phyloP scores from a whole-genome alignment of 2,113 vertebrate species.

The Parotia lawesii region DNA sequence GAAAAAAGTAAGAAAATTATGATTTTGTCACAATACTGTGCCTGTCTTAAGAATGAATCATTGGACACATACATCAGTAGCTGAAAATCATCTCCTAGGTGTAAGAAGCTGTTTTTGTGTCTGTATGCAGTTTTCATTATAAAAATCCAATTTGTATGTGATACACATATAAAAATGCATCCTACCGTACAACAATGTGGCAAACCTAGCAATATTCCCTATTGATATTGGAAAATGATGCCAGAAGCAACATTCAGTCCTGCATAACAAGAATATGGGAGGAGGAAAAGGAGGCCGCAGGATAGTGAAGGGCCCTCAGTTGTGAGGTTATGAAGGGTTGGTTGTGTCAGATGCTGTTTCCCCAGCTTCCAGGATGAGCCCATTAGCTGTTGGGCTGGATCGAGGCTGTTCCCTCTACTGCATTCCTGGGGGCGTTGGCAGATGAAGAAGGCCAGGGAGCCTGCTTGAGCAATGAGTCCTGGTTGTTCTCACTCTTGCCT shows the following conservation, averaged over 20 bases:
- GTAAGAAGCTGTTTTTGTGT: neutral
- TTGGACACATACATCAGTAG: neutral
- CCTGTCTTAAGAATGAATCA: neutral
- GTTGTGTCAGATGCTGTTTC: neutral
- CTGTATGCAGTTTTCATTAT: neutral
- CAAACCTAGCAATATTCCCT: neutral
- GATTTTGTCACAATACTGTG: neutral
- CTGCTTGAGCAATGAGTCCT: neutral
- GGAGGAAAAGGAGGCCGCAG: neutral
- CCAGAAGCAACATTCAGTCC: neutral
- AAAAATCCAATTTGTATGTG: neutral
- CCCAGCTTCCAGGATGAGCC: neutral
- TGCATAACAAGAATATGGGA: neutral
- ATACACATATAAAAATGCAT: neutral
- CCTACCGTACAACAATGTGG: neutral
- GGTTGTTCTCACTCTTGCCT: neutral
- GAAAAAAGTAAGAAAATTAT: neutral
- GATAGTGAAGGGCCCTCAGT: neutral
- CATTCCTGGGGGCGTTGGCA: accelerated
- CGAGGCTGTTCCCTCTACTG: neutral
- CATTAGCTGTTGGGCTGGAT: neutral
- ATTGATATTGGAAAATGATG: neutral
- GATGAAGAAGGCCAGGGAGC: neutral
- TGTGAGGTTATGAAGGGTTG: neutral
- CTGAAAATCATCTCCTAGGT: neutral